These are phyloP conservation scores for Holothuria scabra DNA, from an alignment of 53 echinoderm and acorn worm species.

Conservation along the genomic window DNA sequence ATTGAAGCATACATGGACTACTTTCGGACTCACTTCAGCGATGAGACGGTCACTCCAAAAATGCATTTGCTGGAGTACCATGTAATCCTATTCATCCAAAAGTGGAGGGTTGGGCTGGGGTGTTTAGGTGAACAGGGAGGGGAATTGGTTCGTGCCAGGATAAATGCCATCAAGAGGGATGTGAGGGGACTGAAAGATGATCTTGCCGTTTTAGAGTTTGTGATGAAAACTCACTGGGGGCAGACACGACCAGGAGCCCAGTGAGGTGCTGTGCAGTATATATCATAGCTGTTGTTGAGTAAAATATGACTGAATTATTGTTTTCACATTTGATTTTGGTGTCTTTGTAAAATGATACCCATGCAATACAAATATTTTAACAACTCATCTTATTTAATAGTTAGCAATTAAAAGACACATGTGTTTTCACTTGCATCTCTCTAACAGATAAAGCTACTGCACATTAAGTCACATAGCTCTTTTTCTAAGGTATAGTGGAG, in stretches of 20 bases:
- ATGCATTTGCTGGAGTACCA: constrained; percentile 51
- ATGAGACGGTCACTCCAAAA: constrained; percentile 26
- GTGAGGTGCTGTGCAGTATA: neutral
- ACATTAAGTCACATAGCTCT: no score
- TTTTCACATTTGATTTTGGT: neutral
- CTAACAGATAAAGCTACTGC: no score
- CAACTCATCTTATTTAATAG: no score
- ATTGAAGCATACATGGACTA: constrained; percentile 20
- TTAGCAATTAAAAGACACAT: no score
- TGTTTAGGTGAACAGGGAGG: constrained; percentile 52
- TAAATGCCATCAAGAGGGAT: constrained; percentile 34
- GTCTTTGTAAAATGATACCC: neutral
- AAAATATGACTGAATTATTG: neutral
- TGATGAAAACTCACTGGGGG: constrained; percentile 47
- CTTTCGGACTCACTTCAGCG: constrained; percentile 32
- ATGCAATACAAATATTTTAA: neutral
- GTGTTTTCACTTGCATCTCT: no score
- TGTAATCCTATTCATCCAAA: constrained; percentile 23
- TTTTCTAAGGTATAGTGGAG: no score
- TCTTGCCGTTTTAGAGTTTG: constrained; percentile 23
- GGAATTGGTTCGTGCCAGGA: constrained; percentile 32
- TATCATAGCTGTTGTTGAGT: no score
- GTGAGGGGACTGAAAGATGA: constrained; percentile 48
- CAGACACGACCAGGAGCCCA: constrained; percentile 14
- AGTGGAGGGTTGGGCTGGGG: constrained; percentile 41